phyloP scores from a whole-genome alignment of 2,888 invertebrate species.

The Artemia sp. region DNA sequence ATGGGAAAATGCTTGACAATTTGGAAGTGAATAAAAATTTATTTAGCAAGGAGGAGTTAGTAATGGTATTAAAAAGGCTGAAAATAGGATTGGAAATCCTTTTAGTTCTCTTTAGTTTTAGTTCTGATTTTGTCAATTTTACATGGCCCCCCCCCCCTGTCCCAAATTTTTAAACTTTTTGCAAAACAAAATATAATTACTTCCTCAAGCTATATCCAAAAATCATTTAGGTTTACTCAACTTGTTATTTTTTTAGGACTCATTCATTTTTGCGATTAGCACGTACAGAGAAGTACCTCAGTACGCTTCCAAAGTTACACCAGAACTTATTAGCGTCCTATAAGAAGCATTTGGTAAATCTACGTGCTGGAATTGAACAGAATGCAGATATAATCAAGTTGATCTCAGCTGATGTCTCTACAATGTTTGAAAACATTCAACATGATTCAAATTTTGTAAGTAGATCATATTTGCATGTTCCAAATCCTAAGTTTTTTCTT shows the following conservation, averaged over 20 bases:
- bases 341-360: constrained; percentile 49
- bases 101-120: too few species aligned
- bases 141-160: too few species aligned
- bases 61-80: too few species aligned
- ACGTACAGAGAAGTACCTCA: constrained; percentile 55
- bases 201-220: background rate
- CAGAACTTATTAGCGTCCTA: constrained; percentile 57
- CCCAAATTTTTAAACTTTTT: too few species aligned
- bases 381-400: constrained; percentile 46
- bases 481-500: too few species aligned
- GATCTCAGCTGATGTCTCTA: constrained; percentile 58
- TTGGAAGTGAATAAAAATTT: too few species aligned
- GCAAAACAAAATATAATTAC: too few species aligned
- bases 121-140: too few species aligned
- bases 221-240: constrained; percentile 21
- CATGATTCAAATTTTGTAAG: constrained; percentile 25
- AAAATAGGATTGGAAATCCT: too few species aligned
- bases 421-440: constrained; percentile 60
- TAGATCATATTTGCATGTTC: background rate
- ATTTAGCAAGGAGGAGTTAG: too few species aligned
- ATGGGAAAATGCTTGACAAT: too few species aligned
- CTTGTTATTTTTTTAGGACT: constrained; percentile 40
- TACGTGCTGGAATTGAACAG: constrained; percentile 57
- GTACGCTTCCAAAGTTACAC: constrained; percentile 53
- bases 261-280: constrained; percentile 57